Conservation (phyloP, 2,888 invertebrate species). For the Rapana venosa region DNA sequence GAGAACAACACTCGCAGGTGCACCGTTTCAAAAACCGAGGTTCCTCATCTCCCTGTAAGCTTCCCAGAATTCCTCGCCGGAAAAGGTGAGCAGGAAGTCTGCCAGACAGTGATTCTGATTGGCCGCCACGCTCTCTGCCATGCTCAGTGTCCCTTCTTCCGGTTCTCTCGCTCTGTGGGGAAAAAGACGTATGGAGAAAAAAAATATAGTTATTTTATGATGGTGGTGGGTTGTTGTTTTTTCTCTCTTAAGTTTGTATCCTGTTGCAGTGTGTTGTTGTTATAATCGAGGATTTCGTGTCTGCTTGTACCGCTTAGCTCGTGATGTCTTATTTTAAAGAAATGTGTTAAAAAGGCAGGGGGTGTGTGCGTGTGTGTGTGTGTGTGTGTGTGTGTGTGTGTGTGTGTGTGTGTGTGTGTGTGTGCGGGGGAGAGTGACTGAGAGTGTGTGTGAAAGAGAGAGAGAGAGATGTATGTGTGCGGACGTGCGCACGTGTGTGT, state of each 20-base stretch:
- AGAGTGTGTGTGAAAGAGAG: conserved; percentile 1
- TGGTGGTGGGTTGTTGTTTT: no score
- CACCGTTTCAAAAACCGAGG: not conserved
- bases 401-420: no score
- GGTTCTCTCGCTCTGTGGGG: conserved; percentile 11
- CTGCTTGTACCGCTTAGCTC: no score
- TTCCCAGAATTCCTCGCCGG: conserved; percentile 55
- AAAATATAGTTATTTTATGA: not conserved
- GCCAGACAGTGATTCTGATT: conserved; percentile 48
- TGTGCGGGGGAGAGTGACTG: not conserved
- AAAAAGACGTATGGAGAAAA: no score
- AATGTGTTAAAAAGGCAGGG: no score
- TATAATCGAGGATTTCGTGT: no score
- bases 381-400: no score
- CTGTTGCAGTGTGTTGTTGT: no score
- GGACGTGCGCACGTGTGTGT: not conserved
- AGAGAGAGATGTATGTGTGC: no score
- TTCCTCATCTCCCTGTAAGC: conserved; percentile 27
- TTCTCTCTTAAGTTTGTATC: no score
- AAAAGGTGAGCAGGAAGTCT: conserved; percentile 52
- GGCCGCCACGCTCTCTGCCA: conserved; percentile 49
- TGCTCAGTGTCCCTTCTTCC: conserved; percentile 33
- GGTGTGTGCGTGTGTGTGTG: no score
- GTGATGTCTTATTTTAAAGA: no score
- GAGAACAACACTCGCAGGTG: not conserved